Conservation (phyloP, 2,888 invertebrate species). For the Chymomyza amoena region DNA sequence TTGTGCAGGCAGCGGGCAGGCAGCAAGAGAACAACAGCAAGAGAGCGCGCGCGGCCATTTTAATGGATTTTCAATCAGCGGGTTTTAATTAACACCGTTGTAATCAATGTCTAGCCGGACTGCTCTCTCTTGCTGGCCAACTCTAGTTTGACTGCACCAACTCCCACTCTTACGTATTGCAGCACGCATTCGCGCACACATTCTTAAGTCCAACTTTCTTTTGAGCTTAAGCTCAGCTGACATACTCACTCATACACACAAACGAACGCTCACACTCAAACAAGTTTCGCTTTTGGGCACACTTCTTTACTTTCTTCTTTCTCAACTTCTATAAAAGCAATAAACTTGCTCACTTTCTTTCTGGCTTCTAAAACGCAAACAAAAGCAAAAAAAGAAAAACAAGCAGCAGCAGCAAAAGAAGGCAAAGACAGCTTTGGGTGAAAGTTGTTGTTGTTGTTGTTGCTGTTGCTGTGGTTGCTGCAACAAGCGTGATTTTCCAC, state of each 20-base stretch:
- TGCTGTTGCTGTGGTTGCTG: constrained; percentile 45
- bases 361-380: constrained; percentile 4
- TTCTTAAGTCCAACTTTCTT: background rate
- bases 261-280: background rate
- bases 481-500: constrained; percentile 67
- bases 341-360: constrained; percentile 11
- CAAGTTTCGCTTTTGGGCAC: background rate
- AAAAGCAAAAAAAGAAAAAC: background rate
- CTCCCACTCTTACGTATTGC: background rate
- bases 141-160: background rate
- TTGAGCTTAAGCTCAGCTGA: background rate
- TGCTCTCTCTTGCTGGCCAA: background rate
- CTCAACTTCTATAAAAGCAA: constrained; percentile 8
- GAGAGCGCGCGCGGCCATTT: background rate
- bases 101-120: too few relatives aligned
- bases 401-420: background rate
- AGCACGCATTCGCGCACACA: too few relatives aligned
- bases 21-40: background rate
- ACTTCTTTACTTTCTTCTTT: constrained; percentile 11
- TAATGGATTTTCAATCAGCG: too few relatives aligned
- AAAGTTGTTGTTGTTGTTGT: constrained; percentile 56
- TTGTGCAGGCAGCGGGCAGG: background rate
- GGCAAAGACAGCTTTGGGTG: constrained; percentile 37
- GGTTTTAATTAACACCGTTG: too few relatives aligned
- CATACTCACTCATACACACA: background rate